Evolutionary conservation across 2,888 invertebrate species (phyloP), one percentile per base, ranked within the genome.

Genomic region (Aporophyla nigra): DNA sequence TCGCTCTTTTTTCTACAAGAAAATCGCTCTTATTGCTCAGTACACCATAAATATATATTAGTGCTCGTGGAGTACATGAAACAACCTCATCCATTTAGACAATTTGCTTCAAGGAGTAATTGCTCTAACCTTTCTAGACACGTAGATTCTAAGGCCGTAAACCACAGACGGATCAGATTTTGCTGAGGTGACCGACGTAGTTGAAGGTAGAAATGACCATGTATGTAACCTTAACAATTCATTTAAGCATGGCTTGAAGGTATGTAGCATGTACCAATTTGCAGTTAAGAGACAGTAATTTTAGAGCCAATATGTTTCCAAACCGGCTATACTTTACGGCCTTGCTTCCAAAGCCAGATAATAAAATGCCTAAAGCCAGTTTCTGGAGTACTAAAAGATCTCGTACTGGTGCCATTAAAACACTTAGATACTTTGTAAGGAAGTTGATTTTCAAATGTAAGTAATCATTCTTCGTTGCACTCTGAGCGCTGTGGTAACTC

Each of bases 201-300:
- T 19, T 14, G 1, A 24, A 43, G 21, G 1, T 33, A 12, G 16
- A 43, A n/a, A 19, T 4, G n/a, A 9, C 27, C 46, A 72, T n/a
- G 12, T 21, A 46, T 27, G 14, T 54, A 9, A 12, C n/a, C n/a
- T 33, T n/a, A 12, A 19, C 6, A 27, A 27, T 33, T 46, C 1
- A 14, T 33, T 33, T 27, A 5, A 62, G 4, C 14, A 66, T 43
- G 0, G 21, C 40, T 16, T 27, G 54, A 54, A 16, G n/a, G 16
- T n/a, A n/a, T 54, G n/a, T 14, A 7, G 12, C 24, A 4, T 46
- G 16, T 70, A 40, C 16, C 40, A 75, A 73, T 58, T 74, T 27
- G n/a, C n/a, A 51, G 14, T 33, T 14, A 61, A 46, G 7, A 27
- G 27, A 43, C 43, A 51, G 6, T 59, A 0, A 59, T 74, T 59